Evolutionary conservation across 2,888 invertebrate genomes (phyloP).

Genomic region (Gymnosoma rotundatum): DNA sequence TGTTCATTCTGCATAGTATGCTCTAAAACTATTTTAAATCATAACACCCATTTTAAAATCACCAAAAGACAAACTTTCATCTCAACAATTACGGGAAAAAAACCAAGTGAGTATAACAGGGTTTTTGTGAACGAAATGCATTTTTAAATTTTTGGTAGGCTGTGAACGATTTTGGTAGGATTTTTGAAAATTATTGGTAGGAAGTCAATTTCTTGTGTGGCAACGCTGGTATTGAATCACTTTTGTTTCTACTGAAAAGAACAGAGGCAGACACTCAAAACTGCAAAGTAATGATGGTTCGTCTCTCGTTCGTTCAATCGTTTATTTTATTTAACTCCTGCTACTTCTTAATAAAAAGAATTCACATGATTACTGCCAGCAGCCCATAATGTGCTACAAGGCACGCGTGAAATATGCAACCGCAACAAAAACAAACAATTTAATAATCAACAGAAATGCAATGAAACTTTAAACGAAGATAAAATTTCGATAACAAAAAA

Average conservation of each 20-base stretch:
- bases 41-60: too few species aligned
- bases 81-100: too few species aligned
- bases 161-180: too few species aligned
- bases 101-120: too few species aligned
- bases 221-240: slow-evolving; percentile 23
- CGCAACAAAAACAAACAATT: slow-evolving; percentile 15
- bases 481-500: neutral
- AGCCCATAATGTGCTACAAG: slow-evolving; percentile 26
- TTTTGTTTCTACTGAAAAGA: slow-evolving; percentile 34
- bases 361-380: slow-evolving; percentile 26
- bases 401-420: slow-evolving; percentile 49
- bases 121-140: too few species aligned
- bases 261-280: neutral
- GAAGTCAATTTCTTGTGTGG: too few species aligned
- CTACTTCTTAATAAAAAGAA: slow-evolving; percentile 13
- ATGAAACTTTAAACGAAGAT: neutral
- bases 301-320: neutral
- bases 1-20: too few species aligned
- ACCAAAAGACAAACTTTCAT: too few species aligned
- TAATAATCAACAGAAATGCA: neutral
- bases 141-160: too few species aligned
- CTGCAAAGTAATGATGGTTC: neutral
- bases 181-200: too few species aligned
- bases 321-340: slow-evolving; percentile 44
- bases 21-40: too few species aligned